Evolutionary conservation across 2,113 vertebrate genomes (phyloP).

Genomic region (Ammodramus savannarum): DNA sequence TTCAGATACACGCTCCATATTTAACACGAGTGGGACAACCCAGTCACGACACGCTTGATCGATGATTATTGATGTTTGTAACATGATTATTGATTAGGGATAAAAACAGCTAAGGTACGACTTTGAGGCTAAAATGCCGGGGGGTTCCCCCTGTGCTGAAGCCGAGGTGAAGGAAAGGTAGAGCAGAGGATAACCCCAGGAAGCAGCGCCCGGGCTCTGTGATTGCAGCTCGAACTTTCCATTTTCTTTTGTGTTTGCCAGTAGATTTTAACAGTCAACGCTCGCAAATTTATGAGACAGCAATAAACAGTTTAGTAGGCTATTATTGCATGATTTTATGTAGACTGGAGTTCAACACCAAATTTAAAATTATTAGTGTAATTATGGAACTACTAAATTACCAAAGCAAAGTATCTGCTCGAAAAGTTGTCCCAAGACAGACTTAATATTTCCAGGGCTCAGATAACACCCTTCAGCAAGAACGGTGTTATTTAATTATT

Average conservation of each 20-base stretch:
- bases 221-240: not conserved
- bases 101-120: not conserved
- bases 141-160: not conserved
- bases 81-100: conserved; percentile 27
- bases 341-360: conserved; percentile 40
- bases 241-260: conserved; percentile 45
- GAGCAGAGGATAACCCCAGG: not conserved
- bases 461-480: conserved; percentile 3
- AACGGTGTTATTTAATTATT: conserved; percentile 47
- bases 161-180: not conserved
- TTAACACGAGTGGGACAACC: conserved; percentile 31
- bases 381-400: conserved; percentile 35
- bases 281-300: conserved; percentile 31
- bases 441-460: conserved; percentile 27
- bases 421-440: conserved; percentile 50
- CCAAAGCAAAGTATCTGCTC: conserved; percentile 17
- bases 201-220: not conserved
- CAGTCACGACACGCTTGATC: conserved; percentile 14
- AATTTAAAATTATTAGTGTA: conserved; percentile 59
- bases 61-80: conserved; percentile 33
- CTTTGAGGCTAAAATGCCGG: not conserved
- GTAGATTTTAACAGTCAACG: conserved; percentile 18
- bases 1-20: conserved; percentile 23
- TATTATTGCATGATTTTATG: conserved; percentile 50
- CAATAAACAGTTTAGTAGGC: conserved; percentile 54